Base-by-base conservation (phyloP, 2,113 vertebrate genomes). In the Hiodon tergisus region DNA sequence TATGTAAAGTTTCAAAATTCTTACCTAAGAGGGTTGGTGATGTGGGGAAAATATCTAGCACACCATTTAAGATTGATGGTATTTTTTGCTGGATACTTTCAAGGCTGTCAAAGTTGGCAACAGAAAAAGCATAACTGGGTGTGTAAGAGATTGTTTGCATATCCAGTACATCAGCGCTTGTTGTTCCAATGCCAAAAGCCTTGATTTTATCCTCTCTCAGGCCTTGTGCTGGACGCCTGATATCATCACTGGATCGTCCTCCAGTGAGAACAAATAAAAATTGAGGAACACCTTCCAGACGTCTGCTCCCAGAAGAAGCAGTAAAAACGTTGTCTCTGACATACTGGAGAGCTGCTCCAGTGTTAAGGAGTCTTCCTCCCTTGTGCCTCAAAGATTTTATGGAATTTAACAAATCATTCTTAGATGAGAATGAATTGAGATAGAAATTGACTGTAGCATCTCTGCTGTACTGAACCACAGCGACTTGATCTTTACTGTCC, bases 381-480 rank as follows among this genome's bases (percentile, higher is more conserved):
- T 84, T 91, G 1, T 88, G 91, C 72, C 76, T 81, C 63, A 99
- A 86, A 76, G 14, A 87, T n/a, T 57, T 57, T 59, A 98, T 84
- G 0, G 94, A 94, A 0, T 75, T 88, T 73, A 83, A 90, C 5
- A 97, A 91, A 62, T 98, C 97, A 0, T 93, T 91, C 82, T 93
- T 95, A 61, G 92, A 94, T 69, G 94, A 91, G 79, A 91, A 82
- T 6, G 90, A 87, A 0, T 98, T 98, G 17, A 98, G 88, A 58
- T 85, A 86, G 75, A 99, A 99, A 74, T 97, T 96, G 68, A 87
- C 77, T 0, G 78, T 91, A 9, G 94, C 80, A 0, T 93, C 90
- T 5, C 96, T 94, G 0, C 95, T 95, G 88, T 97, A 98, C 84
- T 98, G 97, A 59, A 98, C 92, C 69, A 98, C 94, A 0, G 95